These are phyloP conservation scores for Desmophyllum pertusum DNA, from an alignment of 92 coral and sea anemone species.

Conservation along the genomic window DNA sequence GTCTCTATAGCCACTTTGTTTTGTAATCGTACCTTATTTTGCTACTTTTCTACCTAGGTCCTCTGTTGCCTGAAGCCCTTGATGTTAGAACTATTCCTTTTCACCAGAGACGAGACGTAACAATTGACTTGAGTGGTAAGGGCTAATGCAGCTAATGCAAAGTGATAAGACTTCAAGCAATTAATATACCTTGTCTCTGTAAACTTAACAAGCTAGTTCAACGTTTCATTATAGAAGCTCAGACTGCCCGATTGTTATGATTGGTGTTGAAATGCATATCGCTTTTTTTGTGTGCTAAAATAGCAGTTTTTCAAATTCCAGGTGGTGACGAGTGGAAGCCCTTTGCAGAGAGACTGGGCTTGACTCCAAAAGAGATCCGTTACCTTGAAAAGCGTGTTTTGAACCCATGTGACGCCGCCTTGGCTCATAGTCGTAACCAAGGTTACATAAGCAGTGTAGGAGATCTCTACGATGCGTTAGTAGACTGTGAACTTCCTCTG, in stretches of 20 bases:
- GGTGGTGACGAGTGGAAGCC: conserved; percentile 38
- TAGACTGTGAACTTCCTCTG: not conserved
- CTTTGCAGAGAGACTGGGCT: conserved; percentile 29
- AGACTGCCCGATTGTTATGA: too few relatives aligned
- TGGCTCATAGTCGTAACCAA: not conserved
- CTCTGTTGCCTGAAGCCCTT: not conserved
- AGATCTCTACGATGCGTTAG: conserved; percentile 19
- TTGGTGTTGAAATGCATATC: too few relatives aligned
- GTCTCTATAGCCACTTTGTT: too few relatives aligned
- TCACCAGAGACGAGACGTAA: not conserved
- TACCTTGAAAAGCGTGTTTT: conserved; percentile 16
- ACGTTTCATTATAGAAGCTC: too few relatives aligned
- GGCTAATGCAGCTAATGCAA: not conserved
- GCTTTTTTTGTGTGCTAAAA: too few relatives aligned
- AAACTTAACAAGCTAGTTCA: too few relatives aligned
- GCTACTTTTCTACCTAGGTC: not conserved
- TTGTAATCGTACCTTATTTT: too few relatives aligned
- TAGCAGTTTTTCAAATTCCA: too few relatives aligned
- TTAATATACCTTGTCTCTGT: too few relatives aligned
- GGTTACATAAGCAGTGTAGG: not conserved
- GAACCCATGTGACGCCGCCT: conserved; percentile 24
- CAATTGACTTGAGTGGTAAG: not conserved
- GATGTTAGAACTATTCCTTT: not conserved
- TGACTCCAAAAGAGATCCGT: conserved; percentile 23
- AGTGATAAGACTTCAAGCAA: too few relatives aligned